Evolutionary conservation across 2,797 vertebrate species (phyloP), one percentile per base, ranked within the genome.

Genomic region (Lacerta bilineata): DNA sequence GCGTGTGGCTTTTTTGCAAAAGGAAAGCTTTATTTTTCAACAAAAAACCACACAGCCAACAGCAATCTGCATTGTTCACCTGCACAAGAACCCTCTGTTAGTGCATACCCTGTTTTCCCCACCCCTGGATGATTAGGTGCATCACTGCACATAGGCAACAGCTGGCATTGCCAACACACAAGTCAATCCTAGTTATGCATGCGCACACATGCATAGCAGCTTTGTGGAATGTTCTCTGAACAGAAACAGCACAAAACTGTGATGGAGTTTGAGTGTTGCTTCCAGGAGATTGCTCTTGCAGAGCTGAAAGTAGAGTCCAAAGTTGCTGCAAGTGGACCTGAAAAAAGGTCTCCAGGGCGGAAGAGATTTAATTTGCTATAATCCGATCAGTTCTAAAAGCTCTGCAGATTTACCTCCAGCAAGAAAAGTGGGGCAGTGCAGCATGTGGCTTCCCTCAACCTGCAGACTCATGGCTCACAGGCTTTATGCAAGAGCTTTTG

Each of bases 351-450:
- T 72, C 41, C 25, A 74, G 46, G 55, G 39, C 64, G 17, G 71
- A 87, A 71, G 59, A 80, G 84, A 87, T 88, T 81, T 81, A 78
- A 89, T 91, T 59, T 80, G 1, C 69, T 88, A 39, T 88, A 94
- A 92, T 64, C 66, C 8, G 17, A 39, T 71, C 29, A 78, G 41
- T 23, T 89, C 71, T 85, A 89, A 94, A 93, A 93, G 1, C 69
- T 87, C 9, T n/a, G 7, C 90, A 87, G 72, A 85, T 85, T 89
- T 88, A 83, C 83, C 86, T 91, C 66, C 79, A 78, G 11, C 74
- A 68, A 91, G 69, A 79, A 85, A 94, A 83, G 79, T 1, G 10
- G 82, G 87, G 50, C 85, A 88, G 25, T 23, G 13, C 61, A 85
- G 61, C 86, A 1, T 75, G 79, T 11, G 39, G 20, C 59, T 88